Base-by-base conservation (phyloP, 2,797 vertebrate genomes). In the Hafferia zeledoni region DNA sequence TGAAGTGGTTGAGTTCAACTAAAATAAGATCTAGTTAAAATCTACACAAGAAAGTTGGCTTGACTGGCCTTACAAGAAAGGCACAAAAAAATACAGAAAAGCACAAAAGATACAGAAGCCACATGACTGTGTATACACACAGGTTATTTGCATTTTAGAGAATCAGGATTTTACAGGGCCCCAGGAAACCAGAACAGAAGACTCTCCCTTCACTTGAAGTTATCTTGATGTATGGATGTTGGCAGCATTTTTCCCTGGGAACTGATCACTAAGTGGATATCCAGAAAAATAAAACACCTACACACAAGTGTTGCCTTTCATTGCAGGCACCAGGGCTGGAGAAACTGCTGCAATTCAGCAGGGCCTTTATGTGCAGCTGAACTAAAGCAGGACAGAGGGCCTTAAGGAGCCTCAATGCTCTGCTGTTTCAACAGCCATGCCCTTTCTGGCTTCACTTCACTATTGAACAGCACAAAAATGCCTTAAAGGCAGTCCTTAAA, bases 401-500 rank as follows among this genome's bases (percentile, higher is more conserved):
- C 68, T 78, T 8, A 8, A 57, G 57, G 57, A 95, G 55, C 16
- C 12, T 9, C n/a, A 86, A 53, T 10, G 28, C 52, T 75, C 57
- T 89, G 68, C 49, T 80, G 28, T 44, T 76, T 31, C 30, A 78
- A 59, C 5, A 84, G 55, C 10, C 31, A 33, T 2, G 5, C 47
- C n/a, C n/a, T 56, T 87, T 78, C 91, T 61, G 70, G 28, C 71
- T 61, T 18, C 63, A 35, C 70, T 65, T 60, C 91, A 83, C 35
- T 61, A 39, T 35, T 65, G n/a, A 88, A 52, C 57, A 90, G 65
- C 77, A 79, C 31, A 86, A 49, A 81, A 86, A 72, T 20, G 55
- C 69, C 44, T 79, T 59, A 41, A 78, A 87, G 46, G 61, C 71
- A 93, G 28, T 44, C 39, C 72, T 83, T 78, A 71, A 83, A 92